A percentile compares a stretch with the other conserved stretches of the same genome.
Evolutionary conservation across 2,888 invertebrate species (phyloP).

Genomic region (Lochmaea crataegi): DNA sequence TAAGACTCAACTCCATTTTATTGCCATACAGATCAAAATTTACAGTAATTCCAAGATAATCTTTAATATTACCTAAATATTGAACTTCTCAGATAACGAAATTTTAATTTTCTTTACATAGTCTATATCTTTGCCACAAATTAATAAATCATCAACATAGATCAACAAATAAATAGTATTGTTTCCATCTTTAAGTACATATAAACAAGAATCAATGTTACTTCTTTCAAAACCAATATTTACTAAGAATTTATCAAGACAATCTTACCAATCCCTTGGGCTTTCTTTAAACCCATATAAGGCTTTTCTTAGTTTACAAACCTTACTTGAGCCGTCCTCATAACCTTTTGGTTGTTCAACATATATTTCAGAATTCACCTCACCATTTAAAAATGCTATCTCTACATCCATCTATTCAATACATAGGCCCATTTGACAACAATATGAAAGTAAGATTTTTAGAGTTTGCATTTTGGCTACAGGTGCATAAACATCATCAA

Average conservation of each 20-base stretch:
- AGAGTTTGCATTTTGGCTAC: slow-evolving; percentile 38
- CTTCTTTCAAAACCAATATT: slow-evolving; percentile 35
- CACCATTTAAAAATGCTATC: slow-evolving; percentile 49
- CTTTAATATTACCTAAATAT: slow-evolving; percentile 37
- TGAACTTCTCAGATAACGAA: slow-evolving; percentile 32
- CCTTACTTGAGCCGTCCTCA: slow-evolving; percentile 31
- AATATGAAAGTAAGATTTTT: slow-evolving; percentile 27
- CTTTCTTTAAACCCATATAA: slow-evolving; percentile 48
- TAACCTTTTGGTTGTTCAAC: slow-evolving; percentile 44
- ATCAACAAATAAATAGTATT: slow-evolving; percentile 27
- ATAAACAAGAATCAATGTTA: slow-evolving; percentile 37
- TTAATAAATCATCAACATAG: slow-evolving; percentile 43
- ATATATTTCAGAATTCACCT: slow-evolving; percentile 46
- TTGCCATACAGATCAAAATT: slow-evolving; percentile 30
- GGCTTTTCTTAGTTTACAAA: slow-evolving; percentile 35
- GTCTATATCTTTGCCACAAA: slow-evolving; percentile 28
- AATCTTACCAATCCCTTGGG: slow-evolving; percentile 44
- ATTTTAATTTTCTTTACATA: slow-evolving; percentile 31
- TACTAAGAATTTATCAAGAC: slow-evolving; percentile 41
- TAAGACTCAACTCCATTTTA: slow-evolving; percentile 28
- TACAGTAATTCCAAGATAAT: slow-evolving; percentile 34
- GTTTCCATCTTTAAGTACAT: slow-evolving; percentile 16
- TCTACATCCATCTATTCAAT: slow-evolving; percentile 49
- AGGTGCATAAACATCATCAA: slow-evolving; percentile 39
- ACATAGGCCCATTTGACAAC: slow-evolving; percentile 32